Evolutionary conservation across 2,113 vertebrate species (phyloP).

Genomic region (Colossoma macropomum): DNA sequence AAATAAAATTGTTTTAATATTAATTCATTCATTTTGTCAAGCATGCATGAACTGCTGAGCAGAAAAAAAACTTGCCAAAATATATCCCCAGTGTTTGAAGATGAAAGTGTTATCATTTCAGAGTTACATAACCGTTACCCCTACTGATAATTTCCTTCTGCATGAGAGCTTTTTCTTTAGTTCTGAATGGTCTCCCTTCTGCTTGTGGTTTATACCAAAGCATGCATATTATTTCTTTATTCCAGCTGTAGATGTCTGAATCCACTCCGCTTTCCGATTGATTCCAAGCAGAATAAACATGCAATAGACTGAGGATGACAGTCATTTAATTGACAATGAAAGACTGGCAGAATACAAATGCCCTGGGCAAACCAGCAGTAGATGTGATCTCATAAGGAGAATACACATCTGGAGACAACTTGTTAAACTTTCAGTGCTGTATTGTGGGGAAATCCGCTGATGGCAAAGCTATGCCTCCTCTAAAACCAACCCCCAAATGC

Average conservation of each 20-base stretch:
- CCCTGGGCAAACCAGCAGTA: too few species aligned
- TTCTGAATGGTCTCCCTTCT: slow-evolving; percentile 17
- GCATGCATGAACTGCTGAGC: slow-evolving; percentile 65
- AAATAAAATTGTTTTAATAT: slow-evolving; percentile 52
- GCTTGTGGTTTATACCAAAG: neutral
- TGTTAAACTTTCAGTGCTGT: too few species aligned
- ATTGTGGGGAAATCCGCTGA: too few species aligned
- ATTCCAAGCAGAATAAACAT: neutral
- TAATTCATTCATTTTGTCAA: slow-evolving; percentile 66
- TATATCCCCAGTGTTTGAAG: slow-evolving; percentile 47
- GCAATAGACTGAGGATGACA: neutral
- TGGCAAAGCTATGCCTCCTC: too few species aligned
- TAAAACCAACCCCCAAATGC: too few species aligned
- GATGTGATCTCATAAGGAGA: too few species aligned
- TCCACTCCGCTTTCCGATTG: slow-evolving; percentile 9
- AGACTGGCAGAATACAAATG: too few species aligned
- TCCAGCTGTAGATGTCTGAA: slow-evolving; percentile 1
- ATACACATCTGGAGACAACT: too few species aligned
- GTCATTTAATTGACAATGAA: too few species aligned
- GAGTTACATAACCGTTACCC: slow-evolving; percentile 48
- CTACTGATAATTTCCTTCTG: slow-evolving; percentile 24
- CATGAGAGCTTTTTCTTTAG: slow-evolving; percentile 8
- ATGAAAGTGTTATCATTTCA: slow-evolving; percentile 47
- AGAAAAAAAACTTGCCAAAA: slow-evolving; percentile 58
- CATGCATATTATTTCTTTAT: slow-evolving; percentile 1